Percentiles rank a stretch among this genome's conserved stretches.
These are phyloP conservation scores for Pithys albifrons DNA, from an alignment of 2,113 vertebrate species.

Conservation along the genomic window DNA sequence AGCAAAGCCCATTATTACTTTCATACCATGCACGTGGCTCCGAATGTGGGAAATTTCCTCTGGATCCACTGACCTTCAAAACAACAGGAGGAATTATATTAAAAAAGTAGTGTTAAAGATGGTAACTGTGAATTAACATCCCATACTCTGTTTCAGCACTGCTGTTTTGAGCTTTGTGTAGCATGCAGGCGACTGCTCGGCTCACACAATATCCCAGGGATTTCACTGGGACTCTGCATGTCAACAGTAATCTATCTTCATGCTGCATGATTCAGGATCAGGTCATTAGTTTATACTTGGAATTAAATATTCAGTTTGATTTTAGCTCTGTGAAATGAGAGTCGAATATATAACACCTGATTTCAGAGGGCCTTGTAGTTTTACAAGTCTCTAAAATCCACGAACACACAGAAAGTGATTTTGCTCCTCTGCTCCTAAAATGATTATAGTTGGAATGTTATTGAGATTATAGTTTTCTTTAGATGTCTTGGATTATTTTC, in stretches of 20 bases:
- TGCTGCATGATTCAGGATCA: conserved; percentile 49
- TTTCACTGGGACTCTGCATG: conserved; percentile 42
- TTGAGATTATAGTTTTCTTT: conserved; percentile 17
- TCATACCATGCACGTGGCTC: background rate
- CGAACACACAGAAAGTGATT: background rate
- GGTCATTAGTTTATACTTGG: conserved; percentile 61
- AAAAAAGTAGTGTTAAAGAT: background rate
- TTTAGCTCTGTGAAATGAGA: conserved; percentile 41
- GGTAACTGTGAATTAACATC: conserved; percentile 28
- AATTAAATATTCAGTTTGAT: conserved; percentile 67
- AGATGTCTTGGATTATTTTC: conserved; percentile 50
- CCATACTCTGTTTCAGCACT: background rate
- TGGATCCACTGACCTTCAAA: conserved; percentile 21
- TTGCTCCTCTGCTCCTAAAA: background rate
- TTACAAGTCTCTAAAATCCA: background rate
- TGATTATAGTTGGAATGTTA: background rate
- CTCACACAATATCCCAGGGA: conserved; percentile 50
- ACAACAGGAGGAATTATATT: background rate
- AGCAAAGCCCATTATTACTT: background rate
- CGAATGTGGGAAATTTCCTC: background rate
- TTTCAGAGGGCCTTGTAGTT: background rate
- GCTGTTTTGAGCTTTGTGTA: background rate
- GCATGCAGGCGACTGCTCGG: background rate
- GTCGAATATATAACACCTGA: conserved; percentile 30
- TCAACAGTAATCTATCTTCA: conserved; percentile 61